A percentile compares a stretch with the other conserved stretches of the same genome.
phyloP scores from a whole-genome alignment of 2,888 invertebrate species.

The Smittia aterrima region DNA sequence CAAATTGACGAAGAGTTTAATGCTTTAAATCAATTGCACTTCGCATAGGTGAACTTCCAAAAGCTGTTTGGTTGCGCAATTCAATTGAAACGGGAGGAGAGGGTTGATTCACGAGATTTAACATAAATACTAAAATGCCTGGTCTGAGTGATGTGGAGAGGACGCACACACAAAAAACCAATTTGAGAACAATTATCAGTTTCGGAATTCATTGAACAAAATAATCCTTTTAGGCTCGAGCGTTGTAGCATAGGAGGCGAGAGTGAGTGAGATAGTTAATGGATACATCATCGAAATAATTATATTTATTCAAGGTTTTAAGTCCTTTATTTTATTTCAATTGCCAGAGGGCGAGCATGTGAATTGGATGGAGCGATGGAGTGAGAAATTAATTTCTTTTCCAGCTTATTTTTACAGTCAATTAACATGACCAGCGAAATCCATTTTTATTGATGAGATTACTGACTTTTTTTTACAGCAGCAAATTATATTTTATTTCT shows the following conservation, averaged over 20 bases:
- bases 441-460: constrained; percentile 7
- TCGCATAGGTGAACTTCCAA: not conserved
- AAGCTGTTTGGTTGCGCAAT: not conserved
- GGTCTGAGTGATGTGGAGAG: not conserved
- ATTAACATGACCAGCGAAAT: constrained; percentile 1
- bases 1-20: not conserved
- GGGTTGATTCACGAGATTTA: constrained; percentile 19
- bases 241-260: not conserved
- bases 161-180: constrained; percentile 22
- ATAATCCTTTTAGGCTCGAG: constrained; percentile 45
- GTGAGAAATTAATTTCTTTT: constrained; percentile 16
- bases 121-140: not conserved
- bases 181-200: constrained; percentile 45
- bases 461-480: not conserved
- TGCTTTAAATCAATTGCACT: not conserved
- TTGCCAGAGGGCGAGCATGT: not conserved
- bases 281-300: constrained; percentile 15
- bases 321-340: constrained; percentile 10
- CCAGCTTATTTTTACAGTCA: constrained; percentile 1
- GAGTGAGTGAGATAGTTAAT: not conserved
- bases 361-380: not conserved
- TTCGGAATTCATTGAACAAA: constrained; percentile 47
- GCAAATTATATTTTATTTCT: not conserved
- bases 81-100: not conserved
- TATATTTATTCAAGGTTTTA: constrained; percentile 10